Evolutionary conservation across 2,888 invertebrate genomes (phyloP).

Genomic region (Lepidochitona cinerea): DNA sequence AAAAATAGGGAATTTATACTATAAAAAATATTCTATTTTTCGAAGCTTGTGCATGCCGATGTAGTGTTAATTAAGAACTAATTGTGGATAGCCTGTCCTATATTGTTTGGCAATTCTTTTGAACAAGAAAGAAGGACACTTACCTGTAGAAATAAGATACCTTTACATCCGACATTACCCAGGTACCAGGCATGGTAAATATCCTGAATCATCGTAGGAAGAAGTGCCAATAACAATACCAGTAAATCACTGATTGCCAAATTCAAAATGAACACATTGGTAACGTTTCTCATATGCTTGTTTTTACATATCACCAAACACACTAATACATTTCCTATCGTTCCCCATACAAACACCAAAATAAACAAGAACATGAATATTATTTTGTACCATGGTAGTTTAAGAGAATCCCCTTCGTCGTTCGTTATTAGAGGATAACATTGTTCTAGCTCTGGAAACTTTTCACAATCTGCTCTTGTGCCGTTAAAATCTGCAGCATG

Average conservation of each 20-base stretch:
- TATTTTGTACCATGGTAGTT: conserved; percentile 79
- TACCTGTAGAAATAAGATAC: conserved; percentile 91
- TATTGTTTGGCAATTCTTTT: too few species aligned
- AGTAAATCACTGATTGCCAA: conserved; percentile 85
- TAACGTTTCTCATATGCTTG: conserved; percentile 84
- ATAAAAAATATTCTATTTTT: too few species aligned
- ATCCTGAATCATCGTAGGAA: conserved; percentile 90
- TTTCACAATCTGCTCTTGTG: too few species aligned
- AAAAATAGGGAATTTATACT: too few species aligned
- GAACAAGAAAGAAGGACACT: not conserved
- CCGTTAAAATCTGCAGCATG: too few species aligned
- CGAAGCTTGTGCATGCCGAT: too few species aligned
- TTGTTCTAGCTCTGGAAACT: too few species aligned
- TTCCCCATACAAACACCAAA: conserved; percentile 82
- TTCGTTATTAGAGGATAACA: too few species aligned
- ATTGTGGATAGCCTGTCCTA: too few species aligned
- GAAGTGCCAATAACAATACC: conserved; percentile 87
- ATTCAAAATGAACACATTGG: conserved; percentile 91
- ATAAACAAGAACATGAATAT: conserved; percentile 81
- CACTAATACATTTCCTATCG: conserved; percentile 87
- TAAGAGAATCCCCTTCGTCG: too few species aligned
- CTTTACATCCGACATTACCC: conserved; percentile 85
- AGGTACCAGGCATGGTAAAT: conserved; percentile 93
- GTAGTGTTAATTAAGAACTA: too few species aligned
- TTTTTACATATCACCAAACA: conserved; percentile 88